Base-by-base conservation (phyloP, 2,888 invertebrate species). In the Slavum lentiscoides region DNA sequence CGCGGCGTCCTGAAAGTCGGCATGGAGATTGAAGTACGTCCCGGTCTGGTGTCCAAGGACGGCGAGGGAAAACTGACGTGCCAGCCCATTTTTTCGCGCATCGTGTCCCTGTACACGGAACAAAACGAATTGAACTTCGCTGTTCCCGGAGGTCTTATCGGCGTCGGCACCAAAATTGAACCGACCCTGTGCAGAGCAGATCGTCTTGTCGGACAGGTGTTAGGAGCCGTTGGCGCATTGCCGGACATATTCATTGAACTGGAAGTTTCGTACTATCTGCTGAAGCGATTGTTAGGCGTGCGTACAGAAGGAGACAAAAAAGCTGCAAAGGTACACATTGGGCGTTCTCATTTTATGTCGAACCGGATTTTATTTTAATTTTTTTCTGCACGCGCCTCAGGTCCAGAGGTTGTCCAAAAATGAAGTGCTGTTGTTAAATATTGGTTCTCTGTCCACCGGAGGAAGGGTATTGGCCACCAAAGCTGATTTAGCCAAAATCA, bases 231-330 rank as follows among this genome's bases (percentile, higher is more conserved):
- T 37, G 98, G 97, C 39, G 94, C 97, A 74, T 87, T 99, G 84
- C 99, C 99, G 0, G 95, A 96, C 84, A 99, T 99, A 86, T 98
- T 95, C 88, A 96, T 96, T 84, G 98, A 98, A 88, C 91, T 99
- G 84, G 98, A 99, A 90, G 96, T 99, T 86, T 97, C 97, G 23
- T 99, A 98, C 88, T 98, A 97, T 88, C 90, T 99, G 83, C 89
- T 99, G 83, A 94, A 98, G 86, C 92, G 99, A 84, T 89, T 99
- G 83, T 90, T 99, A 67, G 99, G 99, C 70, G 99, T 99, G 4
- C 93, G 98, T 86, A 98, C 96, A 0, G 99, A 99, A 87, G 99
- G 98, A 4, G 98, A 98, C 87, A 98, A 98, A 87, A 98, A 99
- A 87, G 99, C 95, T 21, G 98, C 98, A 15, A 98, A 96, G 89